phyloP scores from a whole-genome alignment of 2,113 vertebrate species.

The Nansenia antarctica region DNA sequence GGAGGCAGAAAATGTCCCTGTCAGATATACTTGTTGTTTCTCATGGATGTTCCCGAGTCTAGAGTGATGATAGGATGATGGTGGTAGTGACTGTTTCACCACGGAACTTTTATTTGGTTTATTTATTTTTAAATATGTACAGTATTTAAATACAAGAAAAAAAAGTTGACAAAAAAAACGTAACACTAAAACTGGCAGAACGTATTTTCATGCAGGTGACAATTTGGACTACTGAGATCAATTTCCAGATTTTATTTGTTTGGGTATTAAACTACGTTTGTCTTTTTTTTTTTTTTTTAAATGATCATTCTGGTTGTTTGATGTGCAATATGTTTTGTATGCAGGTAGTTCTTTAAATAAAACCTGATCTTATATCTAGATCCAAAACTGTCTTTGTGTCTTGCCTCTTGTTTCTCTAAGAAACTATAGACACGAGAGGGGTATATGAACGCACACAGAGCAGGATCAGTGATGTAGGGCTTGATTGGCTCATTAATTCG shows the following conservation, averaged over 20 bases:
- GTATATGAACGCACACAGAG: too few relatives aligned
- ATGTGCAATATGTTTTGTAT: conserved; percentile 99
- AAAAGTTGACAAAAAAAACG: conserved; percentile 76
- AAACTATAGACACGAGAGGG: background rate
- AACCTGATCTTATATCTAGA: conserved; percentile 97
- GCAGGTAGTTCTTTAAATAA: conserved; percentile 99
- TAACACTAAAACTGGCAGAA: conserved; percentile 91
- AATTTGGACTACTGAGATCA: conserved; percentile 96
- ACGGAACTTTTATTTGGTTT: conserved; percentile 94
- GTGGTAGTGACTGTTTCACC: conserved; percentile 92
- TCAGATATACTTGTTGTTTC: too few relatives aligned
- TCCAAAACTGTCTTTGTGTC: conserved; percentile 62
- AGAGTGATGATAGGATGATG: conserved; percentile 82
- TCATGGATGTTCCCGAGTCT: conserved; percentile 81
- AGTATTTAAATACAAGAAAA: conserved; percentile 98
- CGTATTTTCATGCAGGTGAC: conserved; percentile 85
- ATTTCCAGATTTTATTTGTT: conserved; percentile 90
- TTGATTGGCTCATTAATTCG: too few relatives aligned
- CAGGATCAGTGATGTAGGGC: too few relatives aligned
- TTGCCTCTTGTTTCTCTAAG: background rate
- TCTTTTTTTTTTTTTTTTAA: conserved; percentile 82
- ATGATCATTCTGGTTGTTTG: conserved; percentile 96
- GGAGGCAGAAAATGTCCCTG: too few relatives aligned
- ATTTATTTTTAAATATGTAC: conserved; percentile 98
- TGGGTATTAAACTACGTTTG: conserved; percentile 69